Evolutionary conservation across 2,888 invertebrate genomes (phyloP).

Genomic region (Hemicrepidius hirtus): DNA sequence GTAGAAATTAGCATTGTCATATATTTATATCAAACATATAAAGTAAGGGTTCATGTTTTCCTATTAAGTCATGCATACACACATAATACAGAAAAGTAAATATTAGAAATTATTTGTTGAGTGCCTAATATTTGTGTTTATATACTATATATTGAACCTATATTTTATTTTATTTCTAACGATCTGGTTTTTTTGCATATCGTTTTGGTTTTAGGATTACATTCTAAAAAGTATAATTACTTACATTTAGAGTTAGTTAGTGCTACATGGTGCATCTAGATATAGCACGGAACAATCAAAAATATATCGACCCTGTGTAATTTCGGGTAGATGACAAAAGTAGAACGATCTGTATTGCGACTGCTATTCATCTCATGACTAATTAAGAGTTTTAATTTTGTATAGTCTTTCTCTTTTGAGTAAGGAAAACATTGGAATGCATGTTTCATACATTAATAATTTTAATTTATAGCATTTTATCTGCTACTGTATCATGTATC

Average conservation of each 20-base stretch:
- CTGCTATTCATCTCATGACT: constrained; percentile 1
- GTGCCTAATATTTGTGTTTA: constrained; percentile 65
- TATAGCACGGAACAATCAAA: constrained; percentile 36
- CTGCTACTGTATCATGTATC: constrained; percentile 47
- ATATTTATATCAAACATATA: constrained; percentile 56
- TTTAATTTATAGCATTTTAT: constrained; percentile 20
- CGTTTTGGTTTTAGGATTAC: constrained; percentile 60
- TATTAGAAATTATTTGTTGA: constrained; percentile 70
- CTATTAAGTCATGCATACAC: constrained; percentile 60
- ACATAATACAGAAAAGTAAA: constrained; percentile 48
- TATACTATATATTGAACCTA: constrained; percentile 34
- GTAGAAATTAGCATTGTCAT: constrained; percentile 57
- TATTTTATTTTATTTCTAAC: constrained; percentile 39
- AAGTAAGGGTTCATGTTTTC: constrained; percentile 65
- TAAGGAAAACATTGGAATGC: constrained; percentile 11
- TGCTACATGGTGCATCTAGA: constrained; percentile 48
- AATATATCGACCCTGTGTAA: constrained; percentile 13
- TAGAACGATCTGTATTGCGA: constrained; percentile 17
- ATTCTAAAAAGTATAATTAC: constrained; percentile 48
- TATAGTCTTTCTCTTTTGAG: not conserved
- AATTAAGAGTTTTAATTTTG: constrained; percentile 14
- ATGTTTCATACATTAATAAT: not conserved
- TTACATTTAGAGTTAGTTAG: constrained; percentile 48
- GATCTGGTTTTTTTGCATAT: constrained; percentile 58
- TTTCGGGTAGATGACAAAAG: not conserved